Percentiles rank a stretch among this genome's conserved stretches.
Evolutionary conservation across 2,888 invertebrate species (phyloP).

Genomic region (Blastobasis adustella): DNA sequence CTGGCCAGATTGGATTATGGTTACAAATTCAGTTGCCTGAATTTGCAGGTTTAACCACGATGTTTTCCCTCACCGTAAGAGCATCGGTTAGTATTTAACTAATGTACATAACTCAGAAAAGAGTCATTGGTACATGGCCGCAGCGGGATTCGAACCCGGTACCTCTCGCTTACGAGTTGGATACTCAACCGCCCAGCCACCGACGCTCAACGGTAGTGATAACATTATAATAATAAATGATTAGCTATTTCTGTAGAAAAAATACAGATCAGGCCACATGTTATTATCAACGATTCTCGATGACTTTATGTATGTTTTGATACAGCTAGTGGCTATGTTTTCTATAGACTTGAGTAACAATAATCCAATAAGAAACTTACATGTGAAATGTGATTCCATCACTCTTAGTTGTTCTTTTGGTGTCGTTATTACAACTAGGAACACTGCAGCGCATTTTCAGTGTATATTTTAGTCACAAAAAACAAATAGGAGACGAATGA

Average conservation of each 20-base stretch:
- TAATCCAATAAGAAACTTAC: constrained; percentile 29
- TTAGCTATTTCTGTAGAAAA: neutral
- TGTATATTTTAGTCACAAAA: constrained; percentile 3
- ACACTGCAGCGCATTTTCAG: constrained; percentile 50
- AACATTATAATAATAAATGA: neutral
- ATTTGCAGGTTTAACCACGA: no score
- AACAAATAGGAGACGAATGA: no score
- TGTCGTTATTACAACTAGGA: constrained; percentile 42
- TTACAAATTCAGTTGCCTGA: no score
- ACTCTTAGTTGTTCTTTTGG: constrained; percentile 37
- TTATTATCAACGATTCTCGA: neutral
- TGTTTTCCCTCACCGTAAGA: no score
- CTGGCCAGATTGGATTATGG: neutral
- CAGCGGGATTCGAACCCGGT: no score
- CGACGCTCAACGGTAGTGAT: neutral
- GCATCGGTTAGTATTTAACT: no score
- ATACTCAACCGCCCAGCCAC: no score
- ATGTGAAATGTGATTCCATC: constrained; percentile 55
- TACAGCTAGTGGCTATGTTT: neutral
- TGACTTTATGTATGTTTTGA: neutral
- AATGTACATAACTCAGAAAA: no score
- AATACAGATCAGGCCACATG: neutral
- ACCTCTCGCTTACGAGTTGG: no score
- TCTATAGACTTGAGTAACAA: neutral
- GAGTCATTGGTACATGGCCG: no score